Conservation (phyloP, 2,888 invertebrate genomes). For the Neoitamus cyanurus region DNA sequence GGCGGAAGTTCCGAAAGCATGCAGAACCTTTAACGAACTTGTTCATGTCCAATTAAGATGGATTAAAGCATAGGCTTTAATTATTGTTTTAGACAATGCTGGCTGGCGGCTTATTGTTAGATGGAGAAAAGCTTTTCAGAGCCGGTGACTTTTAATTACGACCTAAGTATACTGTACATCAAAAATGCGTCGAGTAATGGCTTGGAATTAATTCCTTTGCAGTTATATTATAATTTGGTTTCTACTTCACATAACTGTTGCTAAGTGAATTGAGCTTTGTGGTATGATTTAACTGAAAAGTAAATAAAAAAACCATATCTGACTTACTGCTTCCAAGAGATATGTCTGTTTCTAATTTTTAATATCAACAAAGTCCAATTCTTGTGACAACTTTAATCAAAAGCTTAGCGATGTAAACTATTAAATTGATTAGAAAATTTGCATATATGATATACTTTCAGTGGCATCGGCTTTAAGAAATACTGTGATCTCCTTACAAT, state of each 20-base stretch:
- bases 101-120: neutral
- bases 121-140: neutral
- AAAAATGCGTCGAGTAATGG: neutral
- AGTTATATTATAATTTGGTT: neutral
- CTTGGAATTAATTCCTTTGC: neutral
- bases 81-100: neutral
- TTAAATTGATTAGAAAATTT: no score
- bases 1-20: neutral
- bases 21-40: neutral
- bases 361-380: no score
- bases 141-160: neutral
- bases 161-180: neutral
- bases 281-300: no score
- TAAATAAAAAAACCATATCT: no score
- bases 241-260: neutral
- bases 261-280: neutral
- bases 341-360: no score
- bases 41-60: neutral
- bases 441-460: no score
- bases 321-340: no score
- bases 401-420: no score
- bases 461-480: no score
- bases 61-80: neutral
- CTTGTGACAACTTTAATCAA: no score
- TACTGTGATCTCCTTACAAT: no score